Base-by-base conservation (phyloP, 2,888 invertebrate species). In the Ctena decussata region DNA sequence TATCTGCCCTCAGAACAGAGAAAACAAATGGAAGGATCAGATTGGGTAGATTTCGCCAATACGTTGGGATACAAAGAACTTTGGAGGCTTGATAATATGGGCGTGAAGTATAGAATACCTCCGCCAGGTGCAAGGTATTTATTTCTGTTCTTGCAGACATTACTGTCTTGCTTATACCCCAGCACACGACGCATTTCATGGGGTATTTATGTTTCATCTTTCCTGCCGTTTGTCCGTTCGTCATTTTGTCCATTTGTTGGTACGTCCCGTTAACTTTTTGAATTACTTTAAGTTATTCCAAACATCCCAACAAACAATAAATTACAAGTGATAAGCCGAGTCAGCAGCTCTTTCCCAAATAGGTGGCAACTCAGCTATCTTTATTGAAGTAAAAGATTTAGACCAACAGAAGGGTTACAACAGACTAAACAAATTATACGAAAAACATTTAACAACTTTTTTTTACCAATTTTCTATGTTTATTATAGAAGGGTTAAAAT, bases 71-170 rank as follows among this genome's bases (percentile, higher is more conserved):
- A 91, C 65, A 82, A 75, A 24, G 92, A 93, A 60, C 69, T 93
- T 30, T 37, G 60, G 6, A 73, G 86, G 5, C 72, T 93, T 41
- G 93, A 93, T 35, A 72, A 77, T 21, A 46, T 88, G 35, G 86
- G 81, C 37, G 80, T 93, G 0, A 60, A 79, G 11, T 93, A 93
- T 81, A 85, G 91, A 24, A 74, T 93, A 0, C 90, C 91, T 11
- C 90, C 87, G 0, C 93, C 93, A 27, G 93, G 93, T 21, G 92
- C 89, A 12, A 90, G 70, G 92, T 93, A 80, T 84, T 88, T 79
- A 11, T 21, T 27, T 32, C 18, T 0, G 3, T 37, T 32, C n/a
- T 21, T 37, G 21, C 18, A 53, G n/a, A 18, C 5, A 21, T 53
- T 5, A 15, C 5, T n/a, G 5, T 5, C 5, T 53, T 21, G 53